Percentiles rank a stretch among this genome's conserved stretches.
Conservation (phyloP, 2,113 vertebrate genomes). For the Halichoerus grypus region DNA sequence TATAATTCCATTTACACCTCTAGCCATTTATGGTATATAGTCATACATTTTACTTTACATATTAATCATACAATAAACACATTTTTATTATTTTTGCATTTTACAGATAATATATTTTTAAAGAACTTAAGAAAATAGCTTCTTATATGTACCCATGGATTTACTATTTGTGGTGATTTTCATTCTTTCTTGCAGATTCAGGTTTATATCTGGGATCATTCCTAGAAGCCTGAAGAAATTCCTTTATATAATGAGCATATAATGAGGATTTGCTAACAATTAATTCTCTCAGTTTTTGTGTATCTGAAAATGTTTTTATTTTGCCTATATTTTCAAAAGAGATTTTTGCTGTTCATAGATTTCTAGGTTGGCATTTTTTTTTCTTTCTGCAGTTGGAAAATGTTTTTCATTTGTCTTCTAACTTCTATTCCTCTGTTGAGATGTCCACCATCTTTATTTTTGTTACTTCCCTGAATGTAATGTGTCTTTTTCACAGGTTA, state of each 20-base stretch:
- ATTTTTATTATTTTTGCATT: not conserved
- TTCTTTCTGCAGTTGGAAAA: not conserved
- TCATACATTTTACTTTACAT: not conserved
- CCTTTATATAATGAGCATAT: not conserved
- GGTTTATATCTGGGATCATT: not conserved
- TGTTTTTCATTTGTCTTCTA: not conserved
- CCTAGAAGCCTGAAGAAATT: not conserved
- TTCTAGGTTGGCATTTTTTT: not conserved
- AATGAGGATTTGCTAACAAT: not conserved
- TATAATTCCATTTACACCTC: not conserved
- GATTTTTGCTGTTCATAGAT: not conserved
- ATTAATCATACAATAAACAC: not conserved
- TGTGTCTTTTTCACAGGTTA: not conserved
- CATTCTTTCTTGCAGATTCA: not conserved
- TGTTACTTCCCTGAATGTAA: not conserved
- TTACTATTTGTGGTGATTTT: not conserved
- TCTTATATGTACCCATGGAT: not conserved
- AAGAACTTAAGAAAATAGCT: not conserved
- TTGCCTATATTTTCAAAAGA: not conserved
- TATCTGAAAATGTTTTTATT: constrained; percentile 13
- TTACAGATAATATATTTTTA: not conserved
- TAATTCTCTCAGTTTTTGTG: not conserved
- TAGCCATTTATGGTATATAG: not conserved
- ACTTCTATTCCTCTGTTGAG: not conserved
- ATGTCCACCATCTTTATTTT: not conserved